Conservation (phyloP, 2,888 invertebrate genomes). For the Polymixis flavicincta region DNA sequence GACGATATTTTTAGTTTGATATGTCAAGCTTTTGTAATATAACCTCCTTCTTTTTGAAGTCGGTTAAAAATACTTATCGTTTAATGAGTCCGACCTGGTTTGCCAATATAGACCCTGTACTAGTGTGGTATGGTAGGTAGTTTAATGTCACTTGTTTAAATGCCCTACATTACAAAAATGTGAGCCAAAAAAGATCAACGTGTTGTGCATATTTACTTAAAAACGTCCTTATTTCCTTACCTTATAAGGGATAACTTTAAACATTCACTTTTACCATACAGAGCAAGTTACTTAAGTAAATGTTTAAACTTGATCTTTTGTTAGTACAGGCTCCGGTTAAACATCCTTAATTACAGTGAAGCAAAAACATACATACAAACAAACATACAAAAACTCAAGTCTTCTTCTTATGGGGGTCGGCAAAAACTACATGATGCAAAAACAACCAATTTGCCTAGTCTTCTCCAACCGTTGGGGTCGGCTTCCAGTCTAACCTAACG, state of each 20-base stretch:
- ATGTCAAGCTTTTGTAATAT: background rate
- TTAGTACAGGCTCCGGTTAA: background rate
- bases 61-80: no score
- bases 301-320: constrained; percentile 39
- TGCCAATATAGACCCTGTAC: background rate
- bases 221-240: constrained; percentile 12
- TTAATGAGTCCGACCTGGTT: no score
- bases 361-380: background rate
- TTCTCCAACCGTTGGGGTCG: no score
- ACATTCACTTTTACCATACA: background rate
- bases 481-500: no score
- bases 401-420: no score
- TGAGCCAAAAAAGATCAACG: background rate
- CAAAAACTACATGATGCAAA: no score
- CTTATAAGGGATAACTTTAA: constrained; percentile 4
- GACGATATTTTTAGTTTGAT: background rate
- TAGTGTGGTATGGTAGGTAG: background rate
- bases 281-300: constrained; percentile 5
- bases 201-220: constrained; percentile 1
- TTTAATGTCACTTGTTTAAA: constrained; percentile 15
- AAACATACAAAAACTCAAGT: no score
- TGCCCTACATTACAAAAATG: constrained; percentile 5
- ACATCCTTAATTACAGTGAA: constrained; percentile 3
- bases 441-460: no score
- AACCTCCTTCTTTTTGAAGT: no score